Conservation (phyloP, 1,140 invertebrate species). For the Ylistrum balloti region DNA sequence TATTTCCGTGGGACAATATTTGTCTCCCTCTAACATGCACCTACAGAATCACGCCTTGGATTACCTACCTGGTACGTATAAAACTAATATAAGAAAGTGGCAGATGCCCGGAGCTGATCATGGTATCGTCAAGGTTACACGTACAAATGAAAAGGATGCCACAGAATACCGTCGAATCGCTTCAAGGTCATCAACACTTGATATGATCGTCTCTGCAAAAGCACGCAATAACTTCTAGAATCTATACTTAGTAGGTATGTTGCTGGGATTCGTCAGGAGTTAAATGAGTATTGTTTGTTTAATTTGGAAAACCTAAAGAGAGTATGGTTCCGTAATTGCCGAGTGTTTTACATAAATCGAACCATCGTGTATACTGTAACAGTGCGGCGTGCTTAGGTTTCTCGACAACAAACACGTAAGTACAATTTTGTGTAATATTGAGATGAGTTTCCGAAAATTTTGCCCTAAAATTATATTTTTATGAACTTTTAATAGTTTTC, state of each 20-base stretch:
- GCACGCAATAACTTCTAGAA: neutral
- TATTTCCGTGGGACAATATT: too few species aligned
- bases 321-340: neutral
- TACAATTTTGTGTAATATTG: neutral
- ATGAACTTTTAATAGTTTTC: neutral
- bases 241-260: neutral
- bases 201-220: neutral
- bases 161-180: neutral
- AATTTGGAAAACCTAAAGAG: neutral
- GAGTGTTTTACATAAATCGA: neutral
- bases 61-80: neutral
- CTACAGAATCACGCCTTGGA: neutral
- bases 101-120: neutral
- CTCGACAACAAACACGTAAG: neutral
- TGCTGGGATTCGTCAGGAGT: neutral
- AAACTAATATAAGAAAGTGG: neutral
- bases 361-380: neutral
- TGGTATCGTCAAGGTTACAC: neutral
- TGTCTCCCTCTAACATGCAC: neutral
- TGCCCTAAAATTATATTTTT: conserved; percentile 33
- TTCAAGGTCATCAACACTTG: neutral
- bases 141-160: neutral
- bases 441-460: neutral
- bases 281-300: neutral
- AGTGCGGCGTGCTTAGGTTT: neutral